Percentiles rank a stretch among this genome's conserved stretches.
These are phyloP conservation scores for Microctonus aethiopoides DNA, from an alignment of 2,888 invertebrate genomes.

Conservation along the genomic window DNA sequence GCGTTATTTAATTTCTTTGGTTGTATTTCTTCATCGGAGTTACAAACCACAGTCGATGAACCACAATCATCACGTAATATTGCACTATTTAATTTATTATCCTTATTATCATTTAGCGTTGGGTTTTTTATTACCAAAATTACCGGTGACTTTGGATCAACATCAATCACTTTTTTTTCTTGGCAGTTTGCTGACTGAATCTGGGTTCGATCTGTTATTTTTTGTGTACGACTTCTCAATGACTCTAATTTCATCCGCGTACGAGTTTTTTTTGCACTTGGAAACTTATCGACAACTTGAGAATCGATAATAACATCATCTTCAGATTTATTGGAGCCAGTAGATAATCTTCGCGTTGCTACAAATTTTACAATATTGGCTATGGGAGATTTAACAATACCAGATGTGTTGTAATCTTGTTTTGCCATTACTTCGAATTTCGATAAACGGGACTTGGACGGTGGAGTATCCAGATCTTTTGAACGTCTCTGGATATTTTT, in stretches of 20 bases:
- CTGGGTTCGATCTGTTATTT: slow-evolving; percentile 1
- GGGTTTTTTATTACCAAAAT: background rate
- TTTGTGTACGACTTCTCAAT: slow-evolving; percentile 33
- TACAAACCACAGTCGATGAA: slow-evolving; percentile 23
- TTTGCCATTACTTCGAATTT: slow-evolving; percentile 37
- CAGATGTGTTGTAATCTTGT: slow-evolving; percentile 37
- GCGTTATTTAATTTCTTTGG: slow-evolving; percentile 12
- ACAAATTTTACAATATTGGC: slow-evolving; percentile 45
- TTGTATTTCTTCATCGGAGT: slow-evolving; percentile 33
- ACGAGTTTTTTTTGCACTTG: slow-evolving; percentile 37
- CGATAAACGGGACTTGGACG: slow-evolving; percentile 13
- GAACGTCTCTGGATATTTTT: background rate
- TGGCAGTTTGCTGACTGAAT: background rate
- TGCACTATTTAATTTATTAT: background rate
- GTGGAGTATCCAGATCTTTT: slow-evolving; percentile 33
- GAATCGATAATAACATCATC: slow-evolving; percentile 56
- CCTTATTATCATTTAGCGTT: background rate
- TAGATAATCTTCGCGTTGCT: slow-evolving; percentile 43
- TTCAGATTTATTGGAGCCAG: slow-evolving; percentile 56
- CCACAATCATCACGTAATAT: slow-evolving; percentile 23
- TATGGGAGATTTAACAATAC: slow-evolving; percentile 43
- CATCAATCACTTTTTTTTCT: background rate
- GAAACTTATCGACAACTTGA: slow-evolving; percentile 41
- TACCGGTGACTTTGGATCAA: background rate
- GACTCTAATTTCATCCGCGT: slow-evolving; percentile 41